phyloP scores from a whole-genome alignment of 2,888 invertebrate species.

The Stegana nigrithorax region DNA sequence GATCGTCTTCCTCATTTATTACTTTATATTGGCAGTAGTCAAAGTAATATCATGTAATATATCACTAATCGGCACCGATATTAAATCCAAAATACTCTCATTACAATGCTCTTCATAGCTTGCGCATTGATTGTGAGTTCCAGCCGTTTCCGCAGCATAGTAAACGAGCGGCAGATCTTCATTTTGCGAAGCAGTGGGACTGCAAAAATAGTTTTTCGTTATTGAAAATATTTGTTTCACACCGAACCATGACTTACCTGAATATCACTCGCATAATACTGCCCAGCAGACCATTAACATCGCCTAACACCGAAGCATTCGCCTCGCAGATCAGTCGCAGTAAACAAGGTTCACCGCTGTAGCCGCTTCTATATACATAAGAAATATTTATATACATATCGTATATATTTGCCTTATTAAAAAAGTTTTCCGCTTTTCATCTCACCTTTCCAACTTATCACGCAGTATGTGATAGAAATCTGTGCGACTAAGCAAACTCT shows the following conservation, averaged over 20 bases:
- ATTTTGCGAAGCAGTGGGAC: slow-evolving; percentile 59
- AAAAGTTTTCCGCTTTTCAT: neutral
- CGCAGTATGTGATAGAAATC: slow-evolving; percentile 53
- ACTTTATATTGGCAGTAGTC: too few relatives aligned
- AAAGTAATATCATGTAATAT: too few relatives aligned
- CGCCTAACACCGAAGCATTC: slow-evolving; percentile 65
- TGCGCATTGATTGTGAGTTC: slow-evolving; percentile 50
- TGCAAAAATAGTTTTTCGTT: slow-evolving; percentile 25
- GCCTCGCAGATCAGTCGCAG: slow-evolving; percentile 77
- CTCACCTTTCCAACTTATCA: neutral
- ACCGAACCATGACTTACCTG: too few relatives aligned
- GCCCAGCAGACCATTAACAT: slow-evolving; percentile 74
- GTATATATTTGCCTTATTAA: neutral
- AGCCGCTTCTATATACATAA: slow-evolving; percentile 67
- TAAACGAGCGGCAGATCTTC: slow-evolving; percentile 55
- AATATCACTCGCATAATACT: slow-evolving; percentile 76
- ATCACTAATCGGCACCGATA: slow-evolving; percentile 57
- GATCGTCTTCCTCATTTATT: too few relatives aligned
- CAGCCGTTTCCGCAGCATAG: slow-evolving; percentile 64
- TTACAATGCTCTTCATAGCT: slow-evolving; percentile 48
- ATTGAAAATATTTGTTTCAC: too few relatives aligned
- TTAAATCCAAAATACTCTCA: slow-evolving; percentile 56
- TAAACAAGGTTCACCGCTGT: slow-evolving; percentile 73
- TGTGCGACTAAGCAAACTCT: neutral
- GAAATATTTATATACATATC: too few relatives aligned